phyloP scores from a whole-genome alignment of 2,888 invertebrate genomes.

The Chironomus tentans region DNA sequence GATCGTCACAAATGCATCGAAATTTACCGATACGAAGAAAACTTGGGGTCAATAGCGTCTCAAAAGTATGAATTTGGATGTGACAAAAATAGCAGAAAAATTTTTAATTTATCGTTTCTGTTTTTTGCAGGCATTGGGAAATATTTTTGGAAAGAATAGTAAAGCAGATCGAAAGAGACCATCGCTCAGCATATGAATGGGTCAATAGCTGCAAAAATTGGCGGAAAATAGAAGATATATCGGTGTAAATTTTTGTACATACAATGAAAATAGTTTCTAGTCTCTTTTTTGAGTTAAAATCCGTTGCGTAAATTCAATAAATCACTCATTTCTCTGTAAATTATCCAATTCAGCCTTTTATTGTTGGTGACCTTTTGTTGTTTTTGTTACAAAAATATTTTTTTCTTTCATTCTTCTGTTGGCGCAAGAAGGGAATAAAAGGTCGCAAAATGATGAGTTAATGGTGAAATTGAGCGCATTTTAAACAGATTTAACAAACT shows the following conservation, averaged over 20 bases:
- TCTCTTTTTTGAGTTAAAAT: not conserved
- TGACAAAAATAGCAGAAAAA: not conserved
- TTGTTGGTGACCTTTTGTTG: slow-evolving; percentile 22
- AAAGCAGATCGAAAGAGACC: slow-evolving; percentile 67
- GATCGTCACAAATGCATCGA: slow-evolving; percentile 60
- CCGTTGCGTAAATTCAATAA: slow-evolving; percentile 16
- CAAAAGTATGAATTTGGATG: slow-evolving; percentile 47
- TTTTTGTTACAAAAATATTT: not conserved
- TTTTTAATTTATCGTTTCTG: slow-evolving; percentile 6
- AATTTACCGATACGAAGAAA: slow-evolving; percentile 61
- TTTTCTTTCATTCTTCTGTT: not conserved
- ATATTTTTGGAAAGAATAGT: slow-evolving; percentile 70
- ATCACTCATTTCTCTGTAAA: slow-evolving; percentile 3
- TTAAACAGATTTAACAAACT: too few relatives aligned
- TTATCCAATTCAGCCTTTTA: slow-evolving; percentile 15
- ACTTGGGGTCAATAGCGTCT: slow-evolving; percentile 66
- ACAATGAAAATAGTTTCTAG: not conserved
- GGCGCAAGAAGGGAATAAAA: too few relatives aligned
- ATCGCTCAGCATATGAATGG: slow-evolving; percentile 54
- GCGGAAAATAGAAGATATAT: slow-evolving; percentile 37
- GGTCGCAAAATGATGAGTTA: too few relatives aligned
- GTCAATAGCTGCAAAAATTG: not conserved
- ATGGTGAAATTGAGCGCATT: too few relatives aligned
- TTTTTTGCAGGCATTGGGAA: slow-evolving; percentile 52
- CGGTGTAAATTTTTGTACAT: not conserved